Evolutionary conservation across 1,140 invertebrate species (phyloP).

Genomic region (Lethocerus indicus): DNA sequence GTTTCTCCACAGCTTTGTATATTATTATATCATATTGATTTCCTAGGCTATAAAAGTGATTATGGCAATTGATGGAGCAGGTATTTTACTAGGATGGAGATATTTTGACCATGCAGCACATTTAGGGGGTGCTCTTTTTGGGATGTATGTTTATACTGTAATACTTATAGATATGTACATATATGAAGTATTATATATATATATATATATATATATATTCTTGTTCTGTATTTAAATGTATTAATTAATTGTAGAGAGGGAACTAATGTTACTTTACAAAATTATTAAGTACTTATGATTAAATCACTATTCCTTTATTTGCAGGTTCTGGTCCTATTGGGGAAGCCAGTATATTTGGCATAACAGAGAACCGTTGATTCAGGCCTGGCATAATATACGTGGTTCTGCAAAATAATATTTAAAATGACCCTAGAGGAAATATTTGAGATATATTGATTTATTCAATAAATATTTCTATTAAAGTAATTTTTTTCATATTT

Average conservation of each 20-base stretch:
- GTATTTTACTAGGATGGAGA: constrained; percentile 74
- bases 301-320: neutral
- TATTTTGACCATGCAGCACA: constrained; percentile 96
- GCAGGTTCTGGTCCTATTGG: constrained; percentile 9
- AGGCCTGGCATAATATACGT: constrained; percentile 1
- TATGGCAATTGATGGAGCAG: constrained; percentile 62
- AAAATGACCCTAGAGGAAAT: too few relatives aligned
- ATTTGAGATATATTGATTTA: too few relatives aligned
- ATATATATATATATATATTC: neutral
- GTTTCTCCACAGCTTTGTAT: too few relatives aligned
- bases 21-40: too few relatives aligned
- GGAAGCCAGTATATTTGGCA: constrained; percentile 5
- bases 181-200: neutral
- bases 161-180: neutral
- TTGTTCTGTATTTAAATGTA: neutral
- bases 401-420: too few relatives aligned
- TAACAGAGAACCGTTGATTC: neutral
- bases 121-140: constrained; percentile 81
- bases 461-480: too few relatives aligned
- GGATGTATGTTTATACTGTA: constrained; percentile 48
- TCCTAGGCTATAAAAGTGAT: constrained; percentile 73
- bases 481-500: too few relatives aligned
- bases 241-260: neutral
- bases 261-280: neutral
- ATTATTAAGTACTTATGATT: neutral